Conservation (phyloP, 1,140 invertebrate species). For the Pectinophora gossypiella region DNA sequence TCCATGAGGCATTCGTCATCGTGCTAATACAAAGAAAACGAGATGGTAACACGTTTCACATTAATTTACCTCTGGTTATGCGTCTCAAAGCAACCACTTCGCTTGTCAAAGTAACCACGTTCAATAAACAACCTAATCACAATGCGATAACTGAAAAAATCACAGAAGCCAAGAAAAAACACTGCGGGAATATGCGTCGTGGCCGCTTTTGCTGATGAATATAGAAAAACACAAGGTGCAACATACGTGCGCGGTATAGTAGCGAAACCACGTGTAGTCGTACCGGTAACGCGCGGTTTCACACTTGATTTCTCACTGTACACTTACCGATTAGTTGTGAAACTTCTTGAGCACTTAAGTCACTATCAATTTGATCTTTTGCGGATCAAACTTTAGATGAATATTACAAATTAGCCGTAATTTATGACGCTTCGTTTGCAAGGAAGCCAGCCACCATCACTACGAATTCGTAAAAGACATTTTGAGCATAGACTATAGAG, state of each 20-base stretch:
- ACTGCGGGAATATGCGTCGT: constrained; percentile 19
- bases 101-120: constrained; percentile 64
- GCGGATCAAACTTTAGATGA: constrained; percentile 45
- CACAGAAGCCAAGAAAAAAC: constrained; percentile 23
- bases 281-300: constrained; percentile 66
- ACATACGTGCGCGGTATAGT: constrained; percentile 52
- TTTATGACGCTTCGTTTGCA: constrained; percentile 72
- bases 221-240: constrained; percentile 41
- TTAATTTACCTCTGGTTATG: constrained; percentile 40
- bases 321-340: constrained; percentile 65
- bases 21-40: constrained; percentile 18
- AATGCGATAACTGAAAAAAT: constrained; percentile 31
- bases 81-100: constrained; percentile 37
- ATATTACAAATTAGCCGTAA: constrained; percentile 58
- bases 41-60: constrained; percentile 29
- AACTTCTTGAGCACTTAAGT: constrained; percentile 68
- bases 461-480: constrained; percentile 75
- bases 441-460: constrained; percentile 75
- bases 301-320: constrained; percentile 41
- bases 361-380: constrained; percentile 59
- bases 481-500: constrained; percentile 54
- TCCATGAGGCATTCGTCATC: neutral
- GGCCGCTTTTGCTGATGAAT: constrained; percentile 27
- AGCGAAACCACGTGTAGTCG: constrained; percentile 66
- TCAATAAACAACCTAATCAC: constrained; percentile 54